Conservation (phyloP, 1,140 invertebrate species). For the Macrotrachela quadricornifera region DNA sequence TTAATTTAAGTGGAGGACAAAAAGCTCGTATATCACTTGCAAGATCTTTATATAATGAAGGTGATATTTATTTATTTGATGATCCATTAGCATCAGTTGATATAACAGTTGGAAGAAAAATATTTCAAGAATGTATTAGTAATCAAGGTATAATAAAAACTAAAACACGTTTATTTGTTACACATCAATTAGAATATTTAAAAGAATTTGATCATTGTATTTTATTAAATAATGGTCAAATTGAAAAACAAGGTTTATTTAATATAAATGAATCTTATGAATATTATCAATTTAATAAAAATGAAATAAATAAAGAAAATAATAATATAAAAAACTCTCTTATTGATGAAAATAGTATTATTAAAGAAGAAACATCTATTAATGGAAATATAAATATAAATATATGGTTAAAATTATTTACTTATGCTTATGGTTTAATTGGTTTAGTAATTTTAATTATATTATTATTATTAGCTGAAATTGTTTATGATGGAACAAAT, state of each 20-base stretch:
- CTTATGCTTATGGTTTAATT: too few species aligned
- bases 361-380: too few species aligned
- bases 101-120: slow-evolving; percentile 54
- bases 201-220: slow-evolving; percentile 50
- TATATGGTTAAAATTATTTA: too few species aligned
- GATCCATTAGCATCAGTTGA: slow-evolving; percentile 83
- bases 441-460: too few species aligned
- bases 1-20: slow-evolving; percentile 46
- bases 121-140: slow-evolving; percentile 61
- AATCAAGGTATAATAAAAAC: slow-evolving; percentile 44
- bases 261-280: too few species aligned
- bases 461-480: too few species aligned
- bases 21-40: slow-evolving; percentile 68
- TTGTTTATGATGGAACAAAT: too few species aligned
- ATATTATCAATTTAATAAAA: too few species aligned
- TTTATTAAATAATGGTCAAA: slow-evolving; percentile 47
- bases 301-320: too few species aligned
- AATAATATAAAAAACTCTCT: too few species aligned
- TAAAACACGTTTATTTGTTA: slow-evolving; percentile 60
- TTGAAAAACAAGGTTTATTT: slow-evolving; percentile 41
- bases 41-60: slow-evolving; percentile 46
- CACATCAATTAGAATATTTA: slow-evolving; percentile 56
- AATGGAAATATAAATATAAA: too few species aligned
- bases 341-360: too few species aligned
- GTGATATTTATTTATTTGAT: slow-evolving; percentile 65